A percentile compares a stretch with the other conserved stretches of the same genome.
Conservation (phyloP, 2,888 invertebrate genomes). For the Phytoseiulus persimilis region DNA sequence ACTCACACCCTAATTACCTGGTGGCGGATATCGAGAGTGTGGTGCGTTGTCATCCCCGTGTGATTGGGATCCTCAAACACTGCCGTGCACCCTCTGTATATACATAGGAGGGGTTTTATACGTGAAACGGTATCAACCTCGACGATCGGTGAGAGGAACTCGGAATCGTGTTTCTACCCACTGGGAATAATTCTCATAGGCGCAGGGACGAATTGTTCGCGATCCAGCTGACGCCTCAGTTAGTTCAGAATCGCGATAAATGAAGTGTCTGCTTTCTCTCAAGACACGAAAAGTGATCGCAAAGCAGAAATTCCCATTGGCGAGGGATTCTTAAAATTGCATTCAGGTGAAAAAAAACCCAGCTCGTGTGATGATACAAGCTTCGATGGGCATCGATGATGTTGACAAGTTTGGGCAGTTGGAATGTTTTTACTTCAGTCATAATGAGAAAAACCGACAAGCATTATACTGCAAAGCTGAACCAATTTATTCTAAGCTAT, state of each 20-base stretch:
- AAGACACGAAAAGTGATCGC: no score
- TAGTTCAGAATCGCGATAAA: no score
- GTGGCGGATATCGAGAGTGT: not conserved
- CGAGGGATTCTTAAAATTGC: not conserved
- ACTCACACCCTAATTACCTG: not conserved
- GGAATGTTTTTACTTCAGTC: not conserved
- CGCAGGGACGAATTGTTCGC: not conserved
- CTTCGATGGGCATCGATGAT: not conserved
- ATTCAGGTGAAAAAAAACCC: not conserved
- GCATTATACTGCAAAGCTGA: not conserved
- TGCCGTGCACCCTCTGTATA: not conserved
- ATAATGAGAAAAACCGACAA: not conserved
- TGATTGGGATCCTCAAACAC: not conserved
- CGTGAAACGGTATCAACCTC: not conserved
- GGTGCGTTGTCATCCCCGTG: not conserved
- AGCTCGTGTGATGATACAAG: not conserved
- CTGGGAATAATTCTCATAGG: not conserved
- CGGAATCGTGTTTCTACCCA: not conserved
- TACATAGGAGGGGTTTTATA: not conserved
- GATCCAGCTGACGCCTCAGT: no score
- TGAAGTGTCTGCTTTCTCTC: no score
- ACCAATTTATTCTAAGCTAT: not conserved
- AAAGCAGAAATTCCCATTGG: not conserved
- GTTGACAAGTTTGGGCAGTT: not conserved
- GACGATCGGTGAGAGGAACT: not conserved